phyloP scores from a whole-genome alignment of 2,888 invertebrate genomes.

The Autographa gamma region DNA sequence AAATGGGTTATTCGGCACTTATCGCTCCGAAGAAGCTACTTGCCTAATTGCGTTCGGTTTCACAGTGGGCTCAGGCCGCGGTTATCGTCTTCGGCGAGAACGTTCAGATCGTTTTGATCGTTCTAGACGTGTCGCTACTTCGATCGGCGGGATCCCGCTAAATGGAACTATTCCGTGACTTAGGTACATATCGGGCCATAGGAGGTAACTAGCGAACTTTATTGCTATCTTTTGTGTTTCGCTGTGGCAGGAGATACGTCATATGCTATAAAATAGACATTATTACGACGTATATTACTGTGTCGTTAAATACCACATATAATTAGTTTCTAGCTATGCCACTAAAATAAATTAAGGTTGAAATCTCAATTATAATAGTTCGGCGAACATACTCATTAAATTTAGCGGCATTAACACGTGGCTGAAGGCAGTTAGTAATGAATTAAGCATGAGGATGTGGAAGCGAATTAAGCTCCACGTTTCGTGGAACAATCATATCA shows the following conservation, averaged over 20 bases:
- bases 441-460: constrained; percentile 4
- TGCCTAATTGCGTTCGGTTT: constrained; percentile 51
- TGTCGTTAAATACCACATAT: not conserved
- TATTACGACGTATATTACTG: constrained; percentile 3
- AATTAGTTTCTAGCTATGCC: not conserved
- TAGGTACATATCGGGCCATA: constrained; percentile 45
- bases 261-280: constrained; percentile 3
- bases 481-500: constrained; percentile 3
- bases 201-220: constrained; percentile 35
- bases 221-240: constrained; percentile 33
- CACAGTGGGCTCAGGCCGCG: constrained; percentile 28
- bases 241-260: constrained; percentile 7
- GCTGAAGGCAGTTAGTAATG: constrained; percentile 4
- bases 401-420: constrained; percentile 4
- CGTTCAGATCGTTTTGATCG: constrained; percentile 48
- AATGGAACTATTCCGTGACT: constrained; percentile 61
- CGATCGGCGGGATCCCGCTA: constrained; percentile 42
- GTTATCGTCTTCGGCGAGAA: constrained; percentile 46
- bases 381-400: not conserved
- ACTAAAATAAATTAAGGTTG: not conserved
- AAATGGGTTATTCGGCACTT: constrained; percentile 47
- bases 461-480: not conserved
- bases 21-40: constrained; percentile 38
- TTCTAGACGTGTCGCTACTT: constrained; percentile 53
- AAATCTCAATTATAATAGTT: not conserved